Conservation (phyloP, 2,888 invertebrate species). For the Xylota segnis region DNA sequence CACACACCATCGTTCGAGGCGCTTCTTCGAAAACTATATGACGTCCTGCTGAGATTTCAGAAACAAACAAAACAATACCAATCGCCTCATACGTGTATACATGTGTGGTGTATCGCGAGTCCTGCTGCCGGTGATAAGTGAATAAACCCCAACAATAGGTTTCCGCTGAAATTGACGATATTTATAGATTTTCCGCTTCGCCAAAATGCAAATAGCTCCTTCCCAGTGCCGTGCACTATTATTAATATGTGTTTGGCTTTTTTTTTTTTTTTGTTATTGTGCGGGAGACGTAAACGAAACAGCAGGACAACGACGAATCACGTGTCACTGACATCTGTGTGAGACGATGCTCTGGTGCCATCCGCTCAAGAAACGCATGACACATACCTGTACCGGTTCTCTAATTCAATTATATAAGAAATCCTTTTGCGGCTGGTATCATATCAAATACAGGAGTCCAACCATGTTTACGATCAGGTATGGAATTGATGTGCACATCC, state of each 20-base stretch:
- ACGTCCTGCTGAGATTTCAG: conserved; percentile 64
- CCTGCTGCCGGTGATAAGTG: conserved; percentile 65
- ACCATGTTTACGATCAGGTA: conserved; percentile 59
- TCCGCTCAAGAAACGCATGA: conserved; percentile 53
- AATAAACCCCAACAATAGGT: conserved; percentile 64
- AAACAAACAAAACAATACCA: conserved; percentile 44
- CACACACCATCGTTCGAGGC: conserved; percentile 32
- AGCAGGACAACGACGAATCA: conserved; percentile 56
- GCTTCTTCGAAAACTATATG: conserved; percentile 33
- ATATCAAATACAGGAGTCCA: conserved; percentile 58
- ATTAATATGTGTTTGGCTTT: conserved; percentile 32
- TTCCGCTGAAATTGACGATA: conserved; percentile 56
- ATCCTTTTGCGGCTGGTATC: conserved; percentile 61
- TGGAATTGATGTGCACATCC: conserved; percentile 72
- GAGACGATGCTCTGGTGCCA: conserved; percentile 37
- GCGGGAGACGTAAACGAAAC: background rate
- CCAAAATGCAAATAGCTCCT: conserved; percentile 63
- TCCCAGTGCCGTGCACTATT: conserved; percentile 31
- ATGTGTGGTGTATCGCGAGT: conserved; percentile 13
- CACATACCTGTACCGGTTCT: conserved; percentile 72
- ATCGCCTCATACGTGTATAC: conserved; percentile 13
- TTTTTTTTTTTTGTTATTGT: background rate
- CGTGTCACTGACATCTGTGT: conserved; percentile 74
- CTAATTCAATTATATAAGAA: conserved; percentile 66
- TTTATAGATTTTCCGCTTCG: conserved; percentile 63